A percentile compares a stretch with the other conserved stretches of the same genome.
Conservation (phyloP, 2,113 vertebrate genomes). For the Gallinago jamesoni region DNA sequence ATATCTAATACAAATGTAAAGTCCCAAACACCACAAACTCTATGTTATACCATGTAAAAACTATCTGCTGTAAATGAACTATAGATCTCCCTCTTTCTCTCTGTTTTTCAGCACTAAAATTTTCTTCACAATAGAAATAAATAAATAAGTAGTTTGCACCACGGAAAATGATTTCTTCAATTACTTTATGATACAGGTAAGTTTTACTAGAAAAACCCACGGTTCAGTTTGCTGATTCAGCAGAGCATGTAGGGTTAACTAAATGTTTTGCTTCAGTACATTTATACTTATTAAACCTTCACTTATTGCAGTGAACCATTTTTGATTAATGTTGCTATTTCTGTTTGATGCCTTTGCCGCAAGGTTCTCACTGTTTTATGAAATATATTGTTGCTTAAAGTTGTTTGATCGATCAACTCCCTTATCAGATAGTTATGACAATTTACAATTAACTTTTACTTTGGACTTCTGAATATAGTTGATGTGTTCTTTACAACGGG, state of each 20-base stretch:
- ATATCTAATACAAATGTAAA: not conserved
- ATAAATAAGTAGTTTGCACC: not conserved
- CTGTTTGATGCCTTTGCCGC: conserved; percentile 71
- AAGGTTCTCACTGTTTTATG: conserved; percentile 69
- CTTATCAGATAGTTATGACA: conserved; percentile 53
- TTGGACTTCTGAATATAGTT: conserved; percentile 25
- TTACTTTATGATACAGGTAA: not conserved
- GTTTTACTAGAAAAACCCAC: not conserved
- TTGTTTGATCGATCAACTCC: conserved; percentile 73
- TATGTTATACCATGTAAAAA: too few species aligned
- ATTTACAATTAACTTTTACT: conserved; percentile 63
- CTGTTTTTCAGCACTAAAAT: not conserved
- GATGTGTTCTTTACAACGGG: not conserved
- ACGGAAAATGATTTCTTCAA: not conserved
- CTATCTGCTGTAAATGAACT: not conserved
- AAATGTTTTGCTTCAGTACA: conserved; percentile 71
- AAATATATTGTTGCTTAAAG: conserved; percentile 75
- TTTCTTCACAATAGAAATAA: not conserved
- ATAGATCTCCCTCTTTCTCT: not conserved
- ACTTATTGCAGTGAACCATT: conserved; percentile 65
- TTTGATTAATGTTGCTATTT: conserved; percentile 84
- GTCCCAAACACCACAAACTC: not conserved
- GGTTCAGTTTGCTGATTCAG: conserved; percentile 44
- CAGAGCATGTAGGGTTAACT: conserved; percentile 50
- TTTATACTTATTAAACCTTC: conserved; percentile 80